Evolutionary conservation across 2,797 vertebrate species (phyloP), one percentile per base, ranked within the genome.

Genomic region (Brachyrhaphis roseni): DNA sequence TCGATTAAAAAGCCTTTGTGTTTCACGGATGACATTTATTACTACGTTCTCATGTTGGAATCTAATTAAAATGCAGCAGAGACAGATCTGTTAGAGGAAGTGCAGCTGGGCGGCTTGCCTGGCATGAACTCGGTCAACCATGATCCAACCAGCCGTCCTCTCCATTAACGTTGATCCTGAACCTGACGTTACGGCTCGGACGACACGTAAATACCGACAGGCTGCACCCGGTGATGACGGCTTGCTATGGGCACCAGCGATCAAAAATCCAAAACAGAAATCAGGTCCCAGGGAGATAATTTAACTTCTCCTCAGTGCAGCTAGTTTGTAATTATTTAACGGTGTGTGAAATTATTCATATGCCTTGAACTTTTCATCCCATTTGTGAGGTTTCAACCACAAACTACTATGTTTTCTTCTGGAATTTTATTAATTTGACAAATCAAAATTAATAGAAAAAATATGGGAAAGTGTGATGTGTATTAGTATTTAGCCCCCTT

Each of bases 81-180:
- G 55, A 78, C 78, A 81, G 53, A 71, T 84, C 78, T 72, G 71
- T 74, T 72, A 84, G 84, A 90, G 84, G 80, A 93, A 87, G 84
- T 84, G 85, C 79, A 88, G 84, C 81, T 87, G 84, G 57, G 80
- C 82, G 76, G 79, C 41, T 78, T 47, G 78, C 88, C 53, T 36
- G 39, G 73, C 74, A 53, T 74, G 81, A 92, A 92, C 88, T 86
- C 74, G 39, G 71, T 85, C 78, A 89, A 74, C 83, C 77, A 18
- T 11, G 2, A 28, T 76, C n/a, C 15, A 18, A 81, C 80, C 80
- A 79, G 78, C n/a, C n/a, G 5, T 83, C 74, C 62, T 83, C n/a
- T 78, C 81, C 86, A 45, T 85, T 77, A 88, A 81, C 84, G 62
- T 34, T 68, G 78, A 87, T 74, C 86, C 85, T 81, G 84, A 36